Evolutionary conservation across 2,888 invertebrate genomes (phyloP).

Genomic region (Vanessa cardui): DNA sequence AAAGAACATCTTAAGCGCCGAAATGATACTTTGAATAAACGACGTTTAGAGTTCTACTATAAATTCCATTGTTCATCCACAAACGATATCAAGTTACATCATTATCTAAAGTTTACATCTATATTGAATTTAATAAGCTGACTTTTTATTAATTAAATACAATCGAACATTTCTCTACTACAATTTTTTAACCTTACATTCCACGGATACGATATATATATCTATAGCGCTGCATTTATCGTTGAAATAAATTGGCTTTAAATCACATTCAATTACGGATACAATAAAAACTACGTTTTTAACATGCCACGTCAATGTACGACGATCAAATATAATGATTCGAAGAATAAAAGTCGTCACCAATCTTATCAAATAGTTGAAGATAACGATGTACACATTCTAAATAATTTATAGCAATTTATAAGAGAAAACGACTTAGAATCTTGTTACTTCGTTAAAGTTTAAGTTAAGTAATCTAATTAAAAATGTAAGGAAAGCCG

Average conservation of each 20-base stretch:
- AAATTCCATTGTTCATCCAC: too few relatives aligned
- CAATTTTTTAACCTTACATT: not conserved
- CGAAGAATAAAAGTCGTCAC: conserved; percentile 18
- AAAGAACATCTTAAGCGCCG: too few relatives aligned
- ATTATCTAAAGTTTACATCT: too few relatives aligned
- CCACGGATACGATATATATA: not conserved
- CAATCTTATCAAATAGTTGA: conserved; percentile 22
- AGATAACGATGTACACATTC: conserved; percentile 27
- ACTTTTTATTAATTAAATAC: too few relatives aligned
- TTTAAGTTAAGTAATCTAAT: conserved; percentile 58
- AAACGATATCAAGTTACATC: too few relatives aligned
- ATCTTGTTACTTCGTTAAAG: conserved; percentile 41
- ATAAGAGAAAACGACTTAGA: conserved; percentile 34
- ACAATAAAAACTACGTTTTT: conserved; percentile 6
- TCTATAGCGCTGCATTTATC: too few relatives aligned
- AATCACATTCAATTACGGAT: not conserved
- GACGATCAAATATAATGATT: not conserved
- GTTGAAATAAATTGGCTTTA: conserved; percentile 4
- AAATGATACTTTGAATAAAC: too few relatives aligned
- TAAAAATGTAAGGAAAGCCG: conserved; percentile 64
- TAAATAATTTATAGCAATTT: conserved; percentile 31
- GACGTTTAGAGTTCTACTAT: too few relatives aligned
- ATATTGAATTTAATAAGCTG: too few relatives aligned
- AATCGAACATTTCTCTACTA: too few relatives aligned
- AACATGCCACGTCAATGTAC: not conserved